A percentile compares a stretch with the other conserved stretches of the same genome.
These are phyloP conservation scores for Bos javanicus DNA, from an alignment of 2,113 vertebrate genomes.

Conservation along the genomic window DNA sequence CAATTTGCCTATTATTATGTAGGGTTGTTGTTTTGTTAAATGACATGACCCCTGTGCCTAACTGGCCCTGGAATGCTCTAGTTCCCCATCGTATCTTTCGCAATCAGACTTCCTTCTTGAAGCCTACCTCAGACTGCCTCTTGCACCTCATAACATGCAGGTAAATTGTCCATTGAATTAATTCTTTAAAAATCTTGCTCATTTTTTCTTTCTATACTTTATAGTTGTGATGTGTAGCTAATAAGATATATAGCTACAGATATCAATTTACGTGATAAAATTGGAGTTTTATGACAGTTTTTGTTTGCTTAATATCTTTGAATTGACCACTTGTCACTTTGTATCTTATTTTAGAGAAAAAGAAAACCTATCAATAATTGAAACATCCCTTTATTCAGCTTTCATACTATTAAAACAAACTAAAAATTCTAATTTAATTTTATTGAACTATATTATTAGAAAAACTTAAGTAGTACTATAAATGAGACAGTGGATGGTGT, in stretches of 20 bases:
- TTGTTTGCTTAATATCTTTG: background rate
- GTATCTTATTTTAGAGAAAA: background rate
- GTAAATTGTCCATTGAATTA: background rate
- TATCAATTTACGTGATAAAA: background rate
- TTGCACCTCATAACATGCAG: background rate
- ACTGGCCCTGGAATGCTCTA: background rate
- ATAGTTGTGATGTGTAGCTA: background rate
- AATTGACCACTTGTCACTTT: background rate
- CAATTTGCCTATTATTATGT: background rate
- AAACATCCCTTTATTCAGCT: background rate
- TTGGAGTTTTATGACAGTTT: background rate
- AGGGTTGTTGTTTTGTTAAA: background rate
- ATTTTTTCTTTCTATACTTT: conserved; percentile 8
- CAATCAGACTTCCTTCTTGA: background rate
- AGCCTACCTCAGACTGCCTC: background rate
- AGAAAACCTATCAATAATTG: background rate
- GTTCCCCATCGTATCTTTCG: background rate
- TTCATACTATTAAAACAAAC: background rate
- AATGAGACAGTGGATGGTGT: background rate
- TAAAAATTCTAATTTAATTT: conserved; percentile 30
- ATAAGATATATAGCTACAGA: background rate
- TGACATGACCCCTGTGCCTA: background rate
- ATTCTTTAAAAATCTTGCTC: background rate
- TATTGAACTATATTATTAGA: background rate
- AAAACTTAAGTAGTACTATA: background rate